These are phyloP conservation scores for Morelia viridis DNA, from an alignment of 2,797 vertebrate genomes.

Conservation along the genomic window DNA sequence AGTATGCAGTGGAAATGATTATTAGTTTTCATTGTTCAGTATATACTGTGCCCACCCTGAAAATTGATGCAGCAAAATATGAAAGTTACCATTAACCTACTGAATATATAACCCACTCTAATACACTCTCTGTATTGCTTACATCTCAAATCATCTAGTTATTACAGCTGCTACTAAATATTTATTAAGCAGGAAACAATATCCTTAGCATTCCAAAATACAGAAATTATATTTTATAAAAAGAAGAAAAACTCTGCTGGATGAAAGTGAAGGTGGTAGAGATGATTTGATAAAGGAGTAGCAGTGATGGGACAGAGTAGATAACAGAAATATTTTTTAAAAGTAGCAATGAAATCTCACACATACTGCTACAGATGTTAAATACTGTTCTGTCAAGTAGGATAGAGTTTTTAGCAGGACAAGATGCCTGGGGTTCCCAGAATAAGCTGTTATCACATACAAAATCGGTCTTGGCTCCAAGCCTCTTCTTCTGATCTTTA, in stretches of 20 bases:
- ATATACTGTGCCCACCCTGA: neutral
- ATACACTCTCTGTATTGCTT: neutral
- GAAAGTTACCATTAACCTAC: neutral
- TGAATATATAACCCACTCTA: neutral
- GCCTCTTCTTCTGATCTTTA: constrained; percentile 89
- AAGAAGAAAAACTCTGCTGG: neutral
- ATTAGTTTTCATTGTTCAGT: neutral
- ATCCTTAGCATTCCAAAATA: neutral
- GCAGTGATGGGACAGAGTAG: neutral
- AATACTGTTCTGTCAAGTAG: neutral
- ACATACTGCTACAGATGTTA: neutral
- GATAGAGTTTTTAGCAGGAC: neutral
- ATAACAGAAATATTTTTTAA: neutral
- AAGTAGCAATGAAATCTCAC: neutral
- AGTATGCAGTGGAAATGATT: neutral
- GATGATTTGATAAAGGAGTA: neutral
- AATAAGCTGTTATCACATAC: constrained; percentile 71
- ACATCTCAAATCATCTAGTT: neutral
- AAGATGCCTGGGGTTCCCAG: neutral
- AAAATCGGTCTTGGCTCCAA: constrained; percentile 94
- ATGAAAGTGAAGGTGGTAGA: neutral
- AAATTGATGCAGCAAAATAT: neutral
- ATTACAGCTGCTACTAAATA: neutral
- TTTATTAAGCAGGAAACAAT: neutral
- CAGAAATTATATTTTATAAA: neutral